Conservation (phyloP, 2,113 vertebrate genomes). For the Oenanthe oenanthe region DNA sequence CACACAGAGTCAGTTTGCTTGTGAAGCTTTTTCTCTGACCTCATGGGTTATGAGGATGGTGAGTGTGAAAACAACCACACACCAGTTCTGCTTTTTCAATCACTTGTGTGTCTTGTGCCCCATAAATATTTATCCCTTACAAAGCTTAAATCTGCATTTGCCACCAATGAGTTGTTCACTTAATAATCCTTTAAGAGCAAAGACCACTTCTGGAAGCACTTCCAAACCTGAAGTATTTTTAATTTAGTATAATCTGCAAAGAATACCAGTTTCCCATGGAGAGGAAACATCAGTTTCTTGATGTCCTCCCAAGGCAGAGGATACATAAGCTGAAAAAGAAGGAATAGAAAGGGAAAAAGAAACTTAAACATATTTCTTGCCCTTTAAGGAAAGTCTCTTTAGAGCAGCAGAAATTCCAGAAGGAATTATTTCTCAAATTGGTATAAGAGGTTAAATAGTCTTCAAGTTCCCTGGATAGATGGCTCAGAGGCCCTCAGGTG, state of each 20-base stretch:
- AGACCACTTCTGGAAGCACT: background rate
- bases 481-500: background rate
- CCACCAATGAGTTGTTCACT: background rate
- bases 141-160: background rate
- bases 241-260: background rate
- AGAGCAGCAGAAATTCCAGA: background rate
- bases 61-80: background rate
- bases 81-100: background rate
- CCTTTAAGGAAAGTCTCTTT: background rate
- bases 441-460: background rate
- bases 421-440: background rate
- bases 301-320: background rate
- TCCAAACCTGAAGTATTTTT: background rate
- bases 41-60: background rate
- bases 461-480: background rate
- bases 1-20: background rate
- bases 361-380: background rate
- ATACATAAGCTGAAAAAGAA: background rate
- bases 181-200: background rate
- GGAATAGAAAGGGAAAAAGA: background rate
- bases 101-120: background rate
- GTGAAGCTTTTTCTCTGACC: background rate
- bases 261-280: background rate
- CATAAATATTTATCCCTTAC: background rate
- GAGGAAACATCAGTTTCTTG: background rate